phyloP scores from a whole-genome alignment of 2,113 vertebrate species.

The Xiphophorus maculatus region DNA sequence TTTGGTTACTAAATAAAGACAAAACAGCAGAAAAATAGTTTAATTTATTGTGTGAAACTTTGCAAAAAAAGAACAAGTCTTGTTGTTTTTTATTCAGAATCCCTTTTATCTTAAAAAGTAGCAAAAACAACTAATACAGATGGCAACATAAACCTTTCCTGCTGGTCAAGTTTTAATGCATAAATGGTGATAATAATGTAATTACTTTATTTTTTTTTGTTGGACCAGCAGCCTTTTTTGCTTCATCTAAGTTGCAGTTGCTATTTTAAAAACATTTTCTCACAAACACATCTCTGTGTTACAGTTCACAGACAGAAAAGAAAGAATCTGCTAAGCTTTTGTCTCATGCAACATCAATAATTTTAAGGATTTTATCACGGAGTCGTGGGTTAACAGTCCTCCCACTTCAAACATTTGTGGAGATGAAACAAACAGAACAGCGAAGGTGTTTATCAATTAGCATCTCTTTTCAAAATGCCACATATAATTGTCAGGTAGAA shows the following conservation, averaged over 20 bases:
- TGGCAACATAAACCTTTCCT: too few species aligned
- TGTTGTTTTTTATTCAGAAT: neutral
- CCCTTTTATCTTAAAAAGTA: neutral
- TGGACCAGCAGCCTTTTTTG: too few species aligned
- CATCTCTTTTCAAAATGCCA: conserved; percentile 23
- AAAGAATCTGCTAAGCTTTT: neutral
- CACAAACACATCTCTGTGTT: too few species aligned
- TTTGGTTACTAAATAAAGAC: neutral
- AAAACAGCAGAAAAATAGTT: neutral
- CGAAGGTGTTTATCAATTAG: conserved; percentile 37
- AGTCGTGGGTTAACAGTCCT: conserved; percentile 12
- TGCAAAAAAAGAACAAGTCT: too few species aligned
- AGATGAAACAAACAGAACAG: conserved; percentile 19
- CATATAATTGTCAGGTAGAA: conserved; percentile 37
- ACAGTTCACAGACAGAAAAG: too few species aligned
- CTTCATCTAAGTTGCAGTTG: too few species aligned
- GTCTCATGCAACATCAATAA: neutral
- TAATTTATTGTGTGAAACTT: too few species aligned
- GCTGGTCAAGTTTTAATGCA: neutral
- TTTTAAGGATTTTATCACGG: neutral
- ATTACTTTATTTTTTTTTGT: neutral
- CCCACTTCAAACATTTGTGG: conserved; percentile 13
- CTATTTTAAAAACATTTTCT: too few species aligned
- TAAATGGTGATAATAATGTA: neutral
- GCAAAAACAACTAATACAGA: neutral